These are phyloP conservation scores for Ursus arctos DNA, from an alignment of 2,113 vertebrate genomes.

Conservation along the genomic window DNA sequence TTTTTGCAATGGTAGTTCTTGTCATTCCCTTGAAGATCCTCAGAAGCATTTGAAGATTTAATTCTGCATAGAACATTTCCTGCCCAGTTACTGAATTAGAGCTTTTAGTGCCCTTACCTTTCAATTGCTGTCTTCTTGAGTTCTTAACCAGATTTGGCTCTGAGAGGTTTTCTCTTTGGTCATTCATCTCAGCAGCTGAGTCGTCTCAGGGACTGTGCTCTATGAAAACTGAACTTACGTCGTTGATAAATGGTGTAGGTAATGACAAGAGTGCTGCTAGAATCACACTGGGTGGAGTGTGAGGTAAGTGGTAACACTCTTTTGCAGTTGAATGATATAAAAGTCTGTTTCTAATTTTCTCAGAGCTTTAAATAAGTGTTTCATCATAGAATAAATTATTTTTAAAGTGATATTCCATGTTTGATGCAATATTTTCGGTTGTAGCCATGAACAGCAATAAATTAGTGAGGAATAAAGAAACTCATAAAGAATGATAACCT, in stretches of 20 bases:
- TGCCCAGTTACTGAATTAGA: background rate
- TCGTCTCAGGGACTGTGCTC: no score
- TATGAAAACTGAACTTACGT: no score
- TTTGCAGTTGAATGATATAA: background rate
- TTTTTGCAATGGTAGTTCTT: background rate
- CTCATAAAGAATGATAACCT: no score
- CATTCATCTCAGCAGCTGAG: background rate
- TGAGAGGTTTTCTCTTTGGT: background rate
- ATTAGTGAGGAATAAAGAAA: no score
- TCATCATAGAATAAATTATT: no score
- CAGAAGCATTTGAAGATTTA: background rate
- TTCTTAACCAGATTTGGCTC: background rate
- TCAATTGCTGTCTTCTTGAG: background rate
- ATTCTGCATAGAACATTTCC: slow-evolving; percentile 30
- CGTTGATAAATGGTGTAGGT: fast-evolving
- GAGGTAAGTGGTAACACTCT: background rate
- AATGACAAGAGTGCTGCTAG: no score
- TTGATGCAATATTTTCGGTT: no score
- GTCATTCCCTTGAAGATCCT: background rate
- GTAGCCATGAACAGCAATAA: no score
- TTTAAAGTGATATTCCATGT: no score
- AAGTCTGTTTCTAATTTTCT: background rate
- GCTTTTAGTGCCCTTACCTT: background rate
- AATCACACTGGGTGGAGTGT: background rate
- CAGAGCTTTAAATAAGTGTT: no score